Evolutionary conservation across 2,888 invertebrate species (phyloP).

Genomic region (Lacanobia oleracea): DNA sequence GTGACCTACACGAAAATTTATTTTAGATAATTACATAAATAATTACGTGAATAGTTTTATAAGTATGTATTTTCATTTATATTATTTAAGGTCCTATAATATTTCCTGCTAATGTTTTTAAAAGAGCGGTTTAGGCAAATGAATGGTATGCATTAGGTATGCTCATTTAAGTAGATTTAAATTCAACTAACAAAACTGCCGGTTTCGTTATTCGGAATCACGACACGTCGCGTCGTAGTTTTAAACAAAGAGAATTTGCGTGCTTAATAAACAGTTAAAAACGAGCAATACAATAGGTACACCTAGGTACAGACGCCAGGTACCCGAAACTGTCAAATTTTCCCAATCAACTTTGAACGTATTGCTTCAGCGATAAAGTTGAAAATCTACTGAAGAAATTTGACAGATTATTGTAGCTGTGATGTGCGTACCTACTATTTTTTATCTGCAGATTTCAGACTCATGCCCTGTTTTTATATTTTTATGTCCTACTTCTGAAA

Average conservation of each 20-base stretch:
- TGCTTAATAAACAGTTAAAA: neutral
- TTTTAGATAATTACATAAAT: neutral
- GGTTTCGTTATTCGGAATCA: conserved; percentile 5
- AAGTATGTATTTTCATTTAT: too few species aligned
- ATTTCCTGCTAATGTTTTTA: too few species aligned
- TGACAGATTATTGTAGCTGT: too few species aligned
- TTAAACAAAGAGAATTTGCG: conserved; percentile 13
- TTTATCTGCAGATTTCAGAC: conserved; percentile 8
- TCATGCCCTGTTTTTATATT: too few species aligned
- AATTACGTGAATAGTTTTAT: neutral
- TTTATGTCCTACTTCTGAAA: conserved; percentile 27
- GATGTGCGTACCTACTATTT: too few species aligned
- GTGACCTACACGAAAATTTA: conserved; percentile 6
- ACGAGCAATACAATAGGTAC: neutral
- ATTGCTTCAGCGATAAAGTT: too few species aligned
- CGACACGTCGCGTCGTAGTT: neutral
- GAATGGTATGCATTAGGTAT: too few species aligned
- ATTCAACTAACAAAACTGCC: neutral
- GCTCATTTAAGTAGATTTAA: conserved; percentile 19
- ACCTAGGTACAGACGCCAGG: too few species aligned
- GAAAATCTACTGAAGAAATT: too few species aligned
- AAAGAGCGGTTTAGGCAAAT: neutral
- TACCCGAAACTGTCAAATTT: too few species aligned
- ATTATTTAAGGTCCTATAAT: too few species aligned
- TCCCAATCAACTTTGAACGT: too few species aligned